Base-by-base conservation (phyloP, 1,140 invertebrate species). In the Aphidius ervi region DNA sequence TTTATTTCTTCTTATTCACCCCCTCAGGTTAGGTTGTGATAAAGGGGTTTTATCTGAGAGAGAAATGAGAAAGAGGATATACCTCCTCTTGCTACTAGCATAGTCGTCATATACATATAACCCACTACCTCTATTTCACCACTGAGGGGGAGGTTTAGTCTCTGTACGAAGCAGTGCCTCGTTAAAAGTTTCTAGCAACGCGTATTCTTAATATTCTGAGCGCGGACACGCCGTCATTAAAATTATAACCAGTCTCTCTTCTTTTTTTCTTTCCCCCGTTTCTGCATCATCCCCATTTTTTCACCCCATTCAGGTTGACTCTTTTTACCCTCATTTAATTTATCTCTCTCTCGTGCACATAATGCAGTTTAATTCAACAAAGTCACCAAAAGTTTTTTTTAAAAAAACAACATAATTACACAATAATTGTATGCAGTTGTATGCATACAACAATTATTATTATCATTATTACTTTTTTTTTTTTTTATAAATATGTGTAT, bases 101-200 rank as follows among this genome's bases (percentile, higher is more conserved):
- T 59, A 39, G 45, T 59, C 54, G 49, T 56, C 37, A 52, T 60
- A 45, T 37, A 37, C 48, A 61, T 56, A 56, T 43, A 57, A 48
- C 10, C 40, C 31, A 40, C 50, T 46, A 53, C 46, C 50, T 42
- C 58, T 23, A 56, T 9, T n/a, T 9, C 42, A 48, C 45, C 16
- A 47, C 45, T 45, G 56, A 46, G 55, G 40, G 45, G n/a, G 31
- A 5, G 39, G 46, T 45, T 49, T 42, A 39, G 64, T 64, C 59
- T 57, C 60, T 65, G 65, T 62, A 66, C 65, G 63, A 62, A 58
- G 67, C 70, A 69, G 69, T 72, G 71, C 75, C 77, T 79, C 78
- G 75, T 80, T 80, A 79, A 79, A 80, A 80, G 77, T 80, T 80
- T 79, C 76, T 79, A 80, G 76, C 76, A 73, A 80, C 78, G 76